These are phyloP conservation scores for Mesocentrotus franciscanus DNA, from an alignment of 53 echinoderm and acorn worm genomes.

Conservation along the genomic window DNA sequence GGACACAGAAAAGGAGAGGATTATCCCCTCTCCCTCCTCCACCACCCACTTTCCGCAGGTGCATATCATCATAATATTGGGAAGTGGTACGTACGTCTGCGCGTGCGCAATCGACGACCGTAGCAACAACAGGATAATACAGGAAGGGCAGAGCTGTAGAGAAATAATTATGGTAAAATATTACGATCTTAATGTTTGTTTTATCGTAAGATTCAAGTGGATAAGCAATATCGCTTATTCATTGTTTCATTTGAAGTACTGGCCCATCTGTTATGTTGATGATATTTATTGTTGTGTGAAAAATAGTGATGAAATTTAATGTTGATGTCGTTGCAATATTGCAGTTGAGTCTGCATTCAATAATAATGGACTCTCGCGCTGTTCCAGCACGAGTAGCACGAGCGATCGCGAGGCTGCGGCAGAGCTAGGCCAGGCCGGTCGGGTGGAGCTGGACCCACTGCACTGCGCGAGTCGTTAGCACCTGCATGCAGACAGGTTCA, in stretches of 20 bases:
- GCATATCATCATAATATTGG: no score
- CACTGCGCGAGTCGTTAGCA: no score
- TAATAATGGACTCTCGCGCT: no score
- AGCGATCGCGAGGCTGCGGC: no score
- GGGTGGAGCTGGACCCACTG: no score
- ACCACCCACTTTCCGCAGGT: no score
- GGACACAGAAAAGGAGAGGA: no score
- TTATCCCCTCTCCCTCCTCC: no score
- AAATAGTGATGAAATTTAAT: neutral
- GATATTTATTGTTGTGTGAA: neutral
- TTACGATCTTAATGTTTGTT: neutral
- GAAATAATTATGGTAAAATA: neutral
- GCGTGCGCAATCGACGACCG: neutral
- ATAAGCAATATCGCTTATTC: neutral
- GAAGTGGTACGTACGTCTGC: neutral
- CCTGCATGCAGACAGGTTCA: no score
- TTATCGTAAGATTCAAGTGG: neutral
- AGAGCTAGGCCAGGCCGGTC: no score
- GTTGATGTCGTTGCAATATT: neutral
- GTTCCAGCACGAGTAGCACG: no score
- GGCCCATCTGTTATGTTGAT: neutral
- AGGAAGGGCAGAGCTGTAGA: neutral
- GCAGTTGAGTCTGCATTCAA: no score
- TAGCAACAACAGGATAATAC: neutral
- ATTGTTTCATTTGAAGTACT: neutral